Evolutionary conservation across 2,888 invertebrate genomes (phyloP), one percentile per base, ranked within the genome.

Genomic region (Nymphalis c-album): DNA sequence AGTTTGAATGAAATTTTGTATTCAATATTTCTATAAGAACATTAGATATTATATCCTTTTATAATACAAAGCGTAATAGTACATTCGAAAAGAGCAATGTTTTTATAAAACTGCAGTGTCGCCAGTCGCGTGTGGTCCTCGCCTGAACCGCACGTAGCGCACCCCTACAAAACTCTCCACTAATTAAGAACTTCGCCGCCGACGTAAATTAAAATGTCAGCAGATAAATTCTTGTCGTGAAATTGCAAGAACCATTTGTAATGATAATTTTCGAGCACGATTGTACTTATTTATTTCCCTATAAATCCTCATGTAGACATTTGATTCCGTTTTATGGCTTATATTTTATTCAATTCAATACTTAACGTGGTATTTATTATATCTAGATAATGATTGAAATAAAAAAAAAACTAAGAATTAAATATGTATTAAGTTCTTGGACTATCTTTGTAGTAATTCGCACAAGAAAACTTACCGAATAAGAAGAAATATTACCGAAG

Each of bases 111-210:
- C 47, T 66, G 60, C 48, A 66, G 22, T 66, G 60, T 66, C 60
- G 26, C 65, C 65, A 60, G 60, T 66, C 61, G 67, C 63, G 70
- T 67, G 70, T 67, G 70, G 70, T 67, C 67, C 58, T 58, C 60
- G 40, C 57, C 60, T 60, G 69, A 47, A 60, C 61, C 59, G 67
- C 60, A 64, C 58, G 60, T 58, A 66, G 58, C 50, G 67, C 64
- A 53, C 66, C 66, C 45, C 59, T 69, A 71, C 69, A 70, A 70
- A 70, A 68, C 63, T 60, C 74, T 77, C 76, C 74, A 82, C 84
- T 86, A 87, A 89, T 88, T 89, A 87, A 85, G 84, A 85, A 85
- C 83, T 84, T 83, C 74, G 77, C 80, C 81, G 84, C 78, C 77
- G 78, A 74, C 72, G 77, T 79, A 84, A 83, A 83, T 83, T 81